phyloP scores from a whole-genome alignment of 2,888 invertebrate genomes.

The Heteromyza rotundicornis region DNA sequence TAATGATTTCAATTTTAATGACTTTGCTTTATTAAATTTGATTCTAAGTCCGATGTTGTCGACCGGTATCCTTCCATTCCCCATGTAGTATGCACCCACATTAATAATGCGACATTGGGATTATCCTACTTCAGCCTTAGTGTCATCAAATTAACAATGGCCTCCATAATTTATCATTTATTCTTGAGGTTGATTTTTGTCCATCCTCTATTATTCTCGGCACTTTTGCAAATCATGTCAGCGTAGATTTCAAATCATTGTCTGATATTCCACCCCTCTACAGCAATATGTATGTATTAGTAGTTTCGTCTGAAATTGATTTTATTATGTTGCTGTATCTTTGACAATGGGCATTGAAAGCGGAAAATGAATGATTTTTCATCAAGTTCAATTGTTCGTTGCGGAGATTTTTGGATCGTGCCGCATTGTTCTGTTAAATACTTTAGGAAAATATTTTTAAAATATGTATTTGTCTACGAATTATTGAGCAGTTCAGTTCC shows the following conservation, averaged over 20 bases:
- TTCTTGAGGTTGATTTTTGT: constrained; percentile 37
- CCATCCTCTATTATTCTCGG: constrained; percentile 16
- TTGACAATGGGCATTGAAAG: not conserved
- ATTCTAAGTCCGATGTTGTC: not conserved
- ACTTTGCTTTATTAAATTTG: constrained; percentile 40
- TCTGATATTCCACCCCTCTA: constrained; percentile 8
- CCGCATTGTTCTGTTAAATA: constrained; percentile 52
- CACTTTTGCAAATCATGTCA: constrained; percentile 57
- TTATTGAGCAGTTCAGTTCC: constrained; percentile 52
- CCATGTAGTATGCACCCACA: not conserved
- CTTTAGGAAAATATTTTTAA: constrained; percentile 53
- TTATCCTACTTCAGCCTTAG: constrained; percentile 47
- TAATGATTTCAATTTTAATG: constrained; percentile 40
- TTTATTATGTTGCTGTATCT: not conserved
- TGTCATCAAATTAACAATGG: constrained; percentile 58
- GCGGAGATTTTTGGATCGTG: constrained; percentile 53
- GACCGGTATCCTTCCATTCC: too few species aligned
- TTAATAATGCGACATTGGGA: constrained; percentile 28
- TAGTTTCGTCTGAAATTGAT: constrained; percentile 25
- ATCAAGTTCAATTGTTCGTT: constrained; percentile 55
- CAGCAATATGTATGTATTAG: constrained; percentile 5
- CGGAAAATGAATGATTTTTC: constrained; percentile 54
- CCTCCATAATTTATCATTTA: constrained; percentile 58
- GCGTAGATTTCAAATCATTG: constrained; percentile 52
- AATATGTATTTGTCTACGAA: constrained; percentile 48